Conservation (phyloP, 2,797 vertebrate genomes). For the Rhodeus uyekii region DNA sequence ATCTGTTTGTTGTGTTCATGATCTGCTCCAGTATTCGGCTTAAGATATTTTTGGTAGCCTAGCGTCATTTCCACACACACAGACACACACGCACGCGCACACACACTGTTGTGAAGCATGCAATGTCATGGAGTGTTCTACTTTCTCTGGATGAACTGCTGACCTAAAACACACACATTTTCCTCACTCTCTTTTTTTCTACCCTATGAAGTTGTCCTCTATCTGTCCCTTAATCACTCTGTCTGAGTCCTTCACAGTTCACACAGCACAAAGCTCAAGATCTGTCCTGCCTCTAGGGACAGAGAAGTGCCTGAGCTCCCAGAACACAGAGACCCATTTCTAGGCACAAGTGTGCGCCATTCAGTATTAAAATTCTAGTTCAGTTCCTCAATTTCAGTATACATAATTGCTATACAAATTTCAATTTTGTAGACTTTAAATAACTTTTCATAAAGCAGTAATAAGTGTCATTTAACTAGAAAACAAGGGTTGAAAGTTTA, state of each 20-base stretch:
- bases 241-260: constrained; percentile 52
- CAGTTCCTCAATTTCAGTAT: background rate
- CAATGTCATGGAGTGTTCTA: constrained; percentile 17
- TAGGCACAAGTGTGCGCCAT: background rate
- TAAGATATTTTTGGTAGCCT: constrained; percentile 3
- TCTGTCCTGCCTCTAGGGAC: constrained; percentile 42
- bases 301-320: constrained; percentile 20
- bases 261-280: constrained; percentile 24
- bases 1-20: background rate
- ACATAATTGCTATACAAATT: background rate
- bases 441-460: background rate
- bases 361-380: background rate
- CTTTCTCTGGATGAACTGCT: constrained; percentile 4
- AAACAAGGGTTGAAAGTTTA: background rate
- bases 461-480: background rate
- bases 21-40: no score
- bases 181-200: constrained; percentile 7
- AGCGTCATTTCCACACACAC: no score
- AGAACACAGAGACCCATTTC: background rate
- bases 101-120: constrained; percentile 3
- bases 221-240: constrained; percentile 36
- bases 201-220: constrained; percentile 32
- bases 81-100: background rate
- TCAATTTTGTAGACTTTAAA: background rate
- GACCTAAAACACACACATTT: constrained; percentile 19